phyloP scores from a whole-genome alignment of 1,140 invertebrate genomes.

The Drosophila asahinai region DNA sequence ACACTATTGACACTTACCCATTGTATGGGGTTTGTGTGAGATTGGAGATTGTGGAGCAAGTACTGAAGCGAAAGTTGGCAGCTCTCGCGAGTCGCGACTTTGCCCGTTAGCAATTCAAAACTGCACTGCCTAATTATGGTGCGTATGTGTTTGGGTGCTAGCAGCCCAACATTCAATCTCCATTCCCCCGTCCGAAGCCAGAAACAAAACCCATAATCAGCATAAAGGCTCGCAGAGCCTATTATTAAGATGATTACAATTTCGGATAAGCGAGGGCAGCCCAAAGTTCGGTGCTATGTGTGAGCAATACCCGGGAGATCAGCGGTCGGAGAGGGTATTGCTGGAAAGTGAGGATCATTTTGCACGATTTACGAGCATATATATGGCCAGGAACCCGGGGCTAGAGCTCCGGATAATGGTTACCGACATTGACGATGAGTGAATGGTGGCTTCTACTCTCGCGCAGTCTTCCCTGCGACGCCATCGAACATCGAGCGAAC shows the following conservation, averaged over 20 bases:
- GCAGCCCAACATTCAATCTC: conserved; percentile 42
- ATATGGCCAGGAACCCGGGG: conserved; percentile 25
- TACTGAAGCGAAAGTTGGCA: conserved; percentile 37
- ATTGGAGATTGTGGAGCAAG: background rate
- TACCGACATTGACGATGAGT: conserved; percentile 60
- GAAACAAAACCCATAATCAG: conserved; percentile 65
- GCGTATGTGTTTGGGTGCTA: conserved; percentile 43
- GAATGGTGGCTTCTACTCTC: conserved; percentile 59
- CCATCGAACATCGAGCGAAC: conserved; percentile 6
- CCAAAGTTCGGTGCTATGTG: conserved; percentile 43
- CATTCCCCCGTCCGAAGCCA: conserved; percentile 18
- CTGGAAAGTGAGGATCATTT: conserved; percentile 43
- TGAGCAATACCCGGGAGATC: conserved; percentile 62
- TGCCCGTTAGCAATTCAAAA: conserved; percentile 44
- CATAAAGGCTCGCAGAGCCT: conserved; percentile 57
- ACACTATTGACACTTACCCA: too few relatives aligned
- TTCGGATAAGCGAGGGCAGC: conserved; percentile 63
- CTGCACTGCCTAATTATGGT: conserved; percentile 57
- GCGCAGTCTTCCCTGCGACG: background rate
- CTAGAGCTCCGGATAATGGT: conserved; percentile 43
- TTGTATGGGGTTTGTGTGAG: too few relatives aligned
- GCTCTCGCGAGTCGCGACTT: conserved; percentile 4
- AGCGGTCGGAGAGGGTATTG: conserved; percentile 4
- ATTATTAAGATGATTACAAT: conserved; percentile 78
- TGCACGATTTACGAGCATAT: conserved; percentile 51